Base-by-base conservation (phyloP, 1,140 invertebrate species). In the Caenorhabditis brenneri region DNA sequence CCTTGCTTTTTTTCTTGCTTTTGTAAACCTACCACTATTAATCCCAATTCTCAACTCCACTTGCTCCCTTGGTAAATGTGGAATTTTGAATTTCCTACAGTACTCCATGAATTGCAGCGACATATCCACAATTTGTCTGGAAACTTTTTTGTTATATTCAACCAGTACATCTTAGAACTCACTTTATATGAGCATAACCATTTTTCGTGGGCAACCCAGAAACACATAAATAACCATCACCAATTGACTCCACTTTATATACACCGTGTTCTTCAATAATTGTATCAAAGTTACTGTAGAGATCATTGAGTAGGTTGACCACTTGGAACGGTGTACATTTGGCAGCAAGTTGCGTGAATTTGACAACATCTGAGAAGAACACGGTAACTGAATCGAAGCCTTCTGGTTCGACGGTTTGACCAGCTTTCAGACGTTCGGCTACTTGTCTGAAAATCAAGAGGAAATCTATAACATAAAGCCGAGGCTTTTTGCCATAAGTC, bases 301-400 rank as follows among this genome's bases (percentile, higher is more conserved):
- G 29, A 19, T 65, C 58, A 53, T 74, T 49, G 15, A 82, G 36
- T 36, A 82, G 19, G 24, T 69, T 69, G 39, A 69, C 53, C 6
- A 84, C 84, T 82, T 94, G 86, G 31, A 87, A 80, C 15, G 84
- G 83, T 9, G 83, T 24, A 36, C 74, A 87, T 49, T 86, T 86
- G 16, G 46, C n/a, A 16, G 86, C 94, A 93, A 0, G 95, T 94
- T 87, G 94, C 0, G 95, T 96, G 89, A 96, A 96, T 27, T 95
- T 95, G 0, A 96, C 95, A 83, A 96, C 95, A 88, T 96, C 95
- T 27, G 82, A 85, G 49, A 88, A 88, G 74, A 87, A 85, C 24
- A 88, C 85, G 19, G 87, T 88, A 15, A 88, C 87, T 42, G 55
- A 55, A n/a, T 88, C 87, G 58, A 88, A 88, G 2, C 79, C 60